These are phyloP conservation scores for Hirundo rustica DNA, from an alignment of 2,797 vertebrate genomes.

Conservation along the genomic window DNA sequence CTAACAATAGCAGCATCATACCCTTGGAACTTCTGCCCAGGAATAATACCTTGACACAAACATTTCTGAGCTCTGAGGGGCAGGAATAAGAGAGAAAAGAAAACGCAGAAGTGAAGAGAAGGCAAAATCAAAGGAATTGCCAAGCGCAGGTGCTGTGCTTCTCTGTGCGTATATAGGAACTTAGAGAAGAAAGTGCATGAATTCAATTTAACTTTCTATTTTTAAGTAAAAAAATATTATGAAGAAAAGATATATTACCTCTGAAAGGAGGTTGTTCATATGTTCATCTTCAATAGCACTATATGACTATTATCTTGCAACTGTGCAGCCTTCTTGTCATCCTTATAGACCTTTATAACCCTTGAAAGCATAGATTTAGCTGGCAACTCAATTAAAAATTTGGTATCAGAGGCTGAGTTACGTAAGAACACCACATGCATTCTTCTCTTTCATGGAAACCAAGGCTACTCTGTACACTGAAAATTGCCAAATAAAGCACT, in stretches of 20 bases:
- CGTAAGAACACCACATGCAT: not conserved
- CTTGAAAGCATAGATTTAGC: not conserved
- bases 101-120: not conserved
- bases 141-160: not conserved
- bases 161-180: not conserved
- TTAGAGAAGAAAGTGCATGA: not conserved
- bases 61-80: not conserved
- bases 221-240: not conserved
- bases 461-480: not conserved
- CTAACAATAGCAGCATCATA: slow-evolving; percentile 15
- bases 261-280: not conserved
- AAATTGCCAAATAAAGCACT: not conserved
- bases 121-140: not conserved
- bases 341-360: not conserved
- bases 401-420: not conserved
- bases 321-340: not conserved
- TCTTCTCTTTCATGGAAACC: not conserved
- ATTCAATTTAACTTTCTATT: not conserved
- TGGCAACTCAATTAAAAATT: slow-evolving; percentile 9
- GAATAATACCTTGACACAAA: slow-evolving; percentile 19
- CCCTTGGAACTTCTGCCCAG: not conserved
- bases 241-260: not conserved
- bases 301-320: not conserved
- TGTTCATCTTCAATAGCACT: not conserved
- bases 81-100: not conserved